Base-by-base conservation (phyloP, 2,888 invertebrate genomes). In the Dolichomitus sp. region DNA sequence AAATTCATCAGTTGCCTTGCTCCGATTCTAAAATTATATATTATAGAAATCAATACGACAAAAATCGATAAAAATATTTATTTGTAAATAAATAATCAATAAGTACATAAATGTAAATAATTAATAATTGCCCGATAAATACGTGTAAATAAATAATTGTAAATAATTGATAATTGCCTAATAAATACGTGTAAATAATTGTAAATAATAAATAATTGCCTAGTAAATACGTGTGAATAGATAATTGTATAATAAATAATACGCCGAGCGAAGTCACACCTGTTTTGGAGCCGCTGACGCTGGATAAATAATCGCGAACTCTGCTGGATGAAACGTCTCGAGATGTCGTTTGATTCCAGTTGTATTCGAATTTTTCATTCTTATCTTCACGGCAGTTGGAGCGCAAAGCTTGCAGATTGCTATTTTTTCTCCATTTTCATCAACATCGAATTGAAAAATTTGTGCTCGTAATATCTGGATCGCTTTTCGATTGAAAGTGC, bases 321-420 rank as follows among this genome's bases (percentile, higher is more conserved):
- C 52, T 27, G 59, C 37, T n/a, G 23, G 19, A 69, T 77, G 72
- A 27, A 50, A n/a, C 27, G 19, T 37, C 45, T 70, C 19, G 5
- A 76, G 72, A 45, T 81, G 77, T 27, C 61, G 42, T 72, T 54
- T 50, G 12, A 77, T 27, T 17, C 81, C 66, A 57, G 52, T 54
- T 7, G 76, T 77, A n/a, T 77, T 81, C n/a, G 76, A 70, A 12
- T 40, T 33, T 9, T 66, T 65, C 70, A 63, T 76, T 77, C 77
- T 76, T 45, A 81, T 72, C 42, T n/a, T 48, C 48, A 17, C 17
- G n/a, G 17, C 48, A 17, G 17, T 17, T n/a, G 17, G 17, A 17
- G 17, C 17, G 17, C 48, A 48, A 48, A 48, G 17, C 17, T 48
- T 48, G 48, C 17, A 48, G 48, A 17, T 48, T 48, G 48, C 17